Evolutionary conservation across 1,140 invertebrate genomes (phyloP), one percentile per base, ranked within the genome.

Genomic region (Rhizoglyphus robini): DNA sequence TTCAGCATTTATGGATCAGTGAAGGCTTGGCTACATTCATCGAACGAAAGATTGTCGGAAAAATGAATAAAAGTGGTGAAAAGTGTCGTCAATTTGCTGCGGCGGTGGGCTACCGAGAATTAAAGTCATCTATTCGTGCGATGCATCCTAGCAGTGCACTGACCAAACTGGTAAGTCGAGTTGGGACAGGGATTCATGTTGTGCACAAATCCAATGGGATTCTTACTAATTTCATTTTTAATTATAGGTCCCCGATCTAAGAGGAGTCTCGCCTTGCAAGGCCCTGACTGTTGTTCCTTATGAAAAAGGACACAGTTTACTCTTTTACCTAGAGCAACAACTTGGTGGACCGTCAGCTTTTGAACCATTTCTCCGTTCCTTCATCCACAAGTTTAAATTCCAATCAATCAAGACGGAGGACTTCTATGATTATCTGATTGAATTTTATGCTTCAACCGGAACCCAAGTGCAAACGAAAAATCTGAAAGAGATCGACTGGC

Each of bases 221-320:
- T n/a, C n/a, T n/a, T n/a, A n/a, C n/a, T n/a, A n/a, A n/a, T n/a
- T n/a, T n/a, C n/a, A n/a, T n/a, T n/a, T n/a, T n/a, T n/a, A n/a
- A n/a, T n/a, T n/a, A n/a, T n/a, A n/a, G n/a, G n/a, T n/a, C n/a
- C n/a, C 23, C 41, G 41, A 46, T 46, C 3, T 58, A 18, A 2
- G 25, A 23, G 85, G 84, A 4, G 81, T 88, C 18, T 86, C 93
- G 78, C 92, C 94, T 13, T 92, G 96, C 76, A 91, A 95, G 78
- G 84, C 89, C 4, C 95, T 92, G 76, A 90, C 87, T 2, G 79
- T 76, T 34, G 83, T 95, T 49, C 91, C 92, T 3, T 96, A 96
- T 78, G 89, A 92, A 75, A 96, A 96, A 76, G 93, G 92, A 0
- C 86, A 86, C 38, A 83, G 88, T 25, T 87, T 96, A 58, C 77